These are phyloP conservation scores for Chironomus striatipennis DNA, from an alignment of 1,140 invertebrate species.

Conservation along the genomic window DNA sequence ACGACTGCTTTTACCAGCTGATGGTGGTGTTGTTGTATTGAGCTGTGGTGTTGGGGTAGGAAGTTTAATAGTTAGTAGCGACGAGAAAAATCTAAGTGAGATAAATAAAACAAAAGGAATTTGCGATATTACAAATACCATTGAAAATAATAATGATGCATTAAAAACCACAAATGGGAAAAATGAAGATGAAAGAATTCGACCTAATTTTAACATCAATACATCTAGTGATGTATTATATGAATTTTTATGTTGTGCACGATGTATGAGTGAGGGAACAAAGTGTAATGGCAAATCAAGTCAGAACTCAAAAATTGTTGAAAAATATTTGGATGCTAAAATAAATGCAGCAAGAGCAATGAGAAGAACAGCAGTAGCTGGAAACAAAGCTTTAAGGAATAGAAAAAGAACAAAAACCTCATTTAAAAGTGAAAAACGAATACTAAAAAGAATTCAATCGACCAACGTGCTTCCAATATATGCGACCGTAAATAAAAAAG, in stretches of 20 bases:
- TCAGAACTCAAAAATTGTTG: slow-evolving; percentile 25
- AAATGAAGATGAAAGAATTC: slow-evolving; percentile 28
- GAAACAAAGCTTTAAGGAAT: background rate
- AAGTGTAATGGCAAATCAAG: slow-evolving; percentile 23
- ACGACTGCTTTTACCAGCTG: slow-evolving; percentile 37
- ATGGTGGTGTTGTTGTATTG: slow-evolving; percentile 38
- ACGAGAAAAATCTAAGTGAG: background rate
- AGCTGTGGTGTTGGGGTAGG: slow-evolving; percentile 39
- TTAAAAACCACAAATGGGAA: background rate
- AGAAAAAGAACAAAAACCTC: background rate
- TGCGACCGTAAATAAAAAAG: background rate
- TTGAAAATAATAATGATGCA: background rate
- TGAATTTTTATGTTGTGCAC: slow-evolving; percentile 40
- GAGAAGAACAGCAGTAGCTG: background rate
- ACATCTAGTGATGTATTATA: slow-evolving; percentile 33
- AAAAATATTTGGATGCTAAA: slow-evolving; percentile 17
- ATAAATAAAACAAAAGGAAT: slow-evolving; percentile 14
- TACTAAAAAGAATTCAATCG: background rate
- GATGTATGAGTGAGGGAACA: slow-evolving; percentile 36
- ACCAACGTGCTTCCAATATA: background rate
- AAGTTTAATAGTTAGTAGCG: slow-evolving; percentile 29
- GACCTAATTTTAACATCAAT: slow-evolving; percentile 30
- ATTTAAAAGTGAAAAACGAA: background rate
- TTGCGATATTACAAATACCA: background rate
- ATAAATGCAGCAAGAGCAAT: background rate